These are phyloP conservation scores for Cosmia pyralina DNA, from an alignment of 2,888 invertebrate genomes.

Conservation along the genomic window DNA sequence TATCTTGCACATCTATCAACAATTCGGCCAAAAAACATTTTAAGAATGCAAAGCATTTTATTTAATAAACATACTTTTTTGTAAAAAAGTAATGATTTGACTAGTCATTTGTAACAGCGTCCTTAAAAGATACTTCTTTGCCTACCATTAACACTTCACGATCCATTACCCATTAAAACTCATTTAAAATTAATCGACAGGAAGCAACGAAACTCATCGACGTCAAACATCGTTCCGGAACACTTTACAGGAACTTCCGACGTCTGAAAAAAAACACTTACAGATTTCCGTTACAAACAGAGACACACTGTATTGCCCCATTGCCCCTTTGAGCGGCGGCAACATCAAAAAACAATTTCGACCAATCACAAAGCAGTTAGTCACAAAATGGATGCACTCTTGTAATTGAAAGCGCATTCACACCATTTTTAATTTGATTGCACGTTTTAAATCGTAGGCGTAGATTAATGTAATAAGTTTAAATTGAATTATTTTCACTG, in stretches of 20 bases:
- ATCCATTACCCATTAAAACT: conserved; percentile 30
- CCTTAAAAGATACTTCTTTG: too few species aligned
- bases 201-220: conserved; percentile 49
- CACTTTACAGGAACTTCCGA: conserved; percentile 56
- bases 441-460: conserved; percentile 62
- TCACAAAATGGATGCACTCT: conserved; percentile 56
- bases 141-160: conserved; percentile 9
- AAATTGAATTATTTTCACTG: conserved; percentile 63
- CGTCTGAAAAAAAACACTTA: conserved; percentile 60
- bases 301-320: conserved; percentile 36
- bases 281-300: conserved; percentile 60
- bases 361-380: conserved; percentile 68
- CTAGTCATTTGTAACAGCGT: too few species aligned
- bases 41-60: too few species aligned
- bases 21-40: too few species aligned
- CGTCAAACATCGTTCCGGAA: conserved; percentile 51
- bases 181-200: conserved; percentile 49
- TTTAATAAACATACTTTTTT: too few species aligned
- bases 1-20: too few species aligned
- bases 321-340: conserved; percentile 50
- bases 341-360: conserved; percentile 70
- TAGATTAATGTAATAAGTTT: conserved; percentile 64
- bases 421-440: conserved; percentile 66
- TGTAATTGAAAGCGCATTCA: conserved; percentile 67
- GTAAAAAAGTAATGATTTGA: too few species aligned